These are phyloP conservation scores for Platyscapa corneri DNA, from an alignment of 1,140 invertebrate genomes.

Conservation along the genomic window DNA sequence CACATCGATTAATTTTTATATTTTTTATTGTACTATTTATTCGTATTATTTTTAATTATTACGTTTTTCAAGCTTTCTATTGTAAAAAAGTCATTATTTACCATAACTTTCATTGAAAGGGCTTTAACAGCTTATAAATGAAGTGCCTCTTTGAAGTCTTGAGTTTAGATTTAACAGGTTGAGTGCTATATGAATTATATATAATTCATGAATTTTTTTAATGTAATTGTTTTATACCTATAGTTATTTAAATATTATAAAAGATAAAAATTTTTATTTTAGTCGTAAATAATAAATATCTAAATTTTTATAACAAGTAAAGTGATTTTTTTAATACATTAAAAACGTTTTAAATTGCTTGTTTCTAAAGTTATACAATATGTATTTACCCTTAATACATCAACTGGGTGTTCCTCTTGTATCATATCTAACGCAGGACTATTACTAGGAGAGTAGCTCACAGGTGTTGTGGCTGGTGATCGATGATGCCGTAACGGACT, in stretches of 20 bases:
- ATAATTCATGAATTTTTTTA: slow-evolving; percentile 26
- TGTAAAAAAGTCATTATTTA: slow-evolving; percentile 27
- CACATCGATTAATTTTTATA: slow-evolving; percentile 11
- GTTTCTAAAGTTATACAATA: slow-evolving; percentile 9
- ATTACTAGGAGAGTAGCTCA: slow-evolving; percentile 74
- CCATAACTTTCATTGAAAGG: slow-evolving; percentile 29
- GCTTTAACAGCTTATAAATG: slow-evolving; percentile 27
- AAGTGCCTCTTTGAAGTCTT: slow-evolving; percentile 29
- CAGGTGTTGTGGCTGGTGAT: slow-evolving; percentile 73
- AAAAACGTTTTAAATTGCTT: not conserved
- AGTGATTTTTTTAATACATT: not conserved
- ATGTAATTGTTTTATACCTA: slow-evolving; percentile 5
- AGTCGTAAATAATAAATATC: not conserved
- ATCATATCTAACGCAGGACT: slow-evolving; percentile 89
- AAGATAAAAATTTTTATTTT: not conserved
- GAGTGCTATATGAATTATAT: slow-evolving; percentile 32
- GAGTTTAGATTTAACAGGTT: slow-evolving; percentile 28
- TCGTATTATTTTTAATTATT: not conserved
- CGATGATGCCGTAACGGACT: slow-evolving; percentile 72
- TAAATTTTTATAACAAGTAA: not conserved
- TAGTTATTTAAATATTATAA: slow-evolving; percentile 8
- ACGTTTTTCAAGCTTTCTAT: slow-evolving; percentile 13
- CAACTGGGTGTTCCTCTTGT: slow-evolving; percentile 83
- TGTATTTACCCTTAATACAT: slow-evolving; percentile 71
- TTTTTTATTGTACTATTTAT: not conserved